Conservation (phyloP, 2,888 invertebrate genomes). For the Nasonovia ribisnigri region DNA sequence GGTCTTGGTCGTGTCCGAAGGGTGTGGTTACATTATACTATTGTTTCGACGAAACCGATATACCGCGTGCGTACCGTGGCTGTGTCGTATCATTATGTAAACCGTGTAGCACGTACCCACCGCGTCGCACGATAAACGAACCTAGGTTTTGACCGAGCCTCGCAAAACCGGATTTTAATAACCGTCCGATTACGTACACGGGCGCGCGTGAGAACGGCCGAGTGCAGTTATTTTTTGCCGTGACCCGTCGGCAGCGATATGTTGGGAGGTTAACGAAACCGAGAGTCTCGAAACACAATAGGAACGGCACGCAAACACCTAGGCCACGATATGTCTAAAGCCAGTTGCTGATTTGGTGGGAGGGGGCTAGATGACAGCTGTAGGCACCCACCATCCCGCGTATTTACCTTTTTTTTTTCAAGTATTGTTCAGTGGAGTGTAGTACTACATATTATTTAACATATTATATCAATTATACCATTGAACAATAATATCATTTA, state of each 20-base stretch:
- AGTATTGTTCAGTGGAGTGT: not conserved
- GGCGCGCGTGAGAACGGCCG: conserved; percentile 28
- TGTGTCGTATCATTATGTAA: not conserved
- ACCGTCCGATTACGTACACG: not conserved
- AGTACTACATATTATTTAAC: not conserved
- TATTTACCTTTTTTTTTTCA: not conserved
- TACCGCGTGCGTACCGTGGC: not conserved
- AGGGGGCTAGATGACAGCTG: not conserved
- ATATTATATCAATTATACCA: not conserved
- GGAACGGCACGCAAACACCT: not conserved
- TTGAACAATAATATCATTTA: not conserved
- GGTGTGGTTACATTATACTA: not conserved
- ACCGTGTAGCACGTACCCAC: conserved; percentile 28
- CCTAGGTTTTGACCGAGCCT: not conserved
- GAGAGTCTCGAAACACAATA: not conserved
- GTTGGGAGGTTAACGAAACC: conserved; percentile 30
- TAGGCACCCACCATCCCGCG: not conserved
- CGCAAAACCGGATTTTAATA: conserved; percentile 49
- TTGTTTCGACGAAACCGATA: not conserved
- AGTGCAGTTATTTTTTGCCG: conserved; percentile 24
- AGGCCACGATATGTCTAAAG: not conserved
- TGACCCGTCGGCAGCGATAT: not conserved
- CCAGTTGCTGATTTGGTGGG: not conserved
- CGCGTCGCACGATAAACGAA: not conserved
- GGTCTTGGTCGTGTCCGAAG: not conserved